phyloP scores from a whole-genome alignment of 2,113 vertebrate species.

The Candoia aspera region DNA sequence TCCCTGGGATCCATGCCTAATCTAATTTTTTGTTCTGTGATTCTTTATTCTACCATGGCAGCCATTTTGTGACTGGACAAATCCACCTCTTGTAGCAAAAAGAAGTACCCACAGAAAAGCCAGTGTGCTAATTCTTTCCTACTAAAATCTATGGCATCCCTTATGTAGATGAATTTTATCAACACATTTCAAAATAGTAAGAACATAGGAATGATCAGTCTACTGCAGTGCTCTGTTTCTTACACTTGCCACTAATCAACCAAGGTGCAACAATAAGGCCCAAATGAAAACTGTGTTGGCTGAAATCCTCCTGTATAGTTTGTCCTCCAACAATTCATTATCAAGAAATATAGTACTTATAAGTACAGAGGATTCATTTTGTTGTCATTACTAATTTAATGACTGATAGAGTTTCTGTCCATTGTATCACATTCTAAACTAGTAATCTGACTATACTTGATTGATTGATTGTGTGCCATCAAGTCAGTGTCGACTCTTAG shows the following conservation, averaged over 20 bases:
- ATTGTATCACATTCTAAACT: neutral
- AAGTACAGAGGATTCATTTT: neutral
- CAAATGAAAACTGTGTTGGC: too few relatives aligned
- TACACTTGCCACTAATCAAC: neutral
- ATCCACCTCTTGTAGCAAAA: neutral
- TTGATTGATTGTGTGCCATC: neutral
- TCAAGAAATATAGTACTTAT: neutral
- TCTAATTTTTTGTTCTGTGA: neutral
- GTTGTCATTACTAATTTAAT: neutral
- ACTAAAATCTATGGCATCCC: neutral
- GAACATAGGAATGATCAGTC: neutral
- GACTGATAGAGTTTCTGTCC: neutral
- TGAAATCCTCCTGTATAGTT: neutral
- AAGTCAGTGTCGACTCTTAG: neutral
- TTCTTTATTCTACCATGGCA: neutral
- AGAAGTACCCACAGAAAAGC: neutral
- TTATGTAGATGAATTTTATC: neutral
- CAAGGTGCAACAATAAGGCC: neutral
- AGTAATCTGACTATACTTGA: neutral
- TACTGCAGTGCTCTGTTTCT: neutral
- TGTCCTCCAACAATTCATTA: neutral
- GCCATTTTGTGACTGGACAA: neutral
- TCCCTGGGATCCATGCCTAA: neutral
- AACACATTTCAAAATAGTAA: neutral
- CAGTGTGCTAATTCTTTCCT: neutral